A percentile compares a stretch with the other conserved stretches of the same genome.
Conservation (phyloP, 2,888 invertebrate species). For the Himalopsyche anomala region DNA sequence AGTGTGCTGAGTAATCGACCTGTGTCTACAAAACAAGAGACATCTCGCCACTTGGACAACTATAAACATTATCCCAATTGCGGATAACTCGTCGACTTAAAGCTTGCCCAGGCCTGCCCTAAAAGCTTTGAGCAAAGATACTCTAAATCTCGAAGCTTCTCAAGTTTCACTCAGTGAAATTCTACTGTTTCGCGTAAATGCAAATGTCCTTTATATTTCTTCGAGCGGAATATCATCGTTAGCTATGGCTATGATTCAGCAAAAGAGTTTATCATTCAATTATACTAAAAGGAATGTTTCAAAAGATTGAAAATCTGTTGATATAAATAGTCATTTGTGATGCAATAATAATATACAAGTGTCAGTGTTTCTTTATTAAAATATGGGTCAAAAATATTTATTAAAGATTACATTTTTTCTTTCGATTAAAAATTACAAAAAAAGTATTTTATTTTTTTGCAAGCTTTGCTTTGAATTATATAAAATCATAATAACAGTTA, state of each 20-base stretch:
- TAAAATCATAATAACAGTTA: no score
- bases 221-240: neutral
- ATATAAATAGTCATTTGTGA: no score
- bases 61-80: conserved; percentile 62
- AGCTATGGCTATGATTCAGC: neutral
- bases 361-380: no score
- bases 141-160: conserved; percentile 37
- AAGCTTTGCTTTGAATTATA: no score
- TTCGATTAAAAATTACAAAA: no score
- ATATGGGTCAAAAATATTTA: no score
- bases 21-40: conserved; percentile 57
- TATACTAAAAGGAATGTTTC: conserved; percentile 12
- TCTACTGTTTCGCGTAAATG: conserved; percentile 34
- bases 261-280: conserved; percentile 6
- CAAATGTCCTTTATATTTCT: conserved; percentile 36
- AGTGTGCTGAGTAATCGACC: conserved; percentile 59
- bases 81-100: conserved; percentile 42
- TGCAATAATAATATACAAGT: no score
- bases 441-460: no score
- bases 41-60: conserved; percentile 59
- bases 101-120: conserved; percentile 58
- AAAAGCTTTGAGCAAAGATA: conserved; percentile 52
- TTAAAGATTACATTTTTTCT: no score
- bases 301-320: no score
- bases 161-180: conserved; percentile 23